Base-by-base conservation (phyloP, 2,113 vertebrate species). In the Oryzias curvinotus region DNA sequence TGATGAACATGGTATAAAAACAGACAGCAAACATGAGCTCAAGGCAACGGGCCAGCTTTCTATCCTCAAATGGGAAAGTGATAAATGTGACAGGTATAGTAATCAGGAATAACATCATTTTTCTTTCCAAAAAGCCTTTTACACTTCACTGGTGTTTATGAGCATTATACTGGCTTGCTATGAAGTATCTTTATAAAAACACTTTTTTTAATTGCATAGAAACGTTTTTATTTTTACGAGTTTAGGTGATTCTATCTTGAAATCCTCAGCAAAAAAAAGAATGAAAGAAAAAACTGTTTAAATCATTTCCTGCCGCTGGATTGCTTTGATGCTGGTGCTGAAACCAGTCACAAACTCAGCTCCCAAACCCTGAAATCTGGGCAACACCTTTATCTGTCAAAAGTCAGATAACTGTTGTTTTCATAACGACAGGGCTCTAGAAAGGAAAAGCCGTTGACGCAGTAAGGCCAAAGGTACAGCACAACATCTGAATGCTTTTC, bases 121-220 rank as follows among this genome's bases (percentile, higher is more conserved):
- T 65, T 85, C 71, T 77, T 86, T 62, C 71, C 18, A 19, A 71
- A 68, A 50, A 68, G 65, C 56, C 62, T 75, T 80, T 85, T 81
- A 80, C 53, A 63, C 66, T 80, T 82, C 68, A 65, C 54, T 73
- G 50, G 44, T 71, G 50, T 86, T 89, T 84, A 85, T 83, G 76
- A 68, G 66, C 54, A 78, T 81, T 75, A 73, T 85, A 50, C 58
- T 82, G 43, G 74, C 80, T 83, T 78, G 60, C 62, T 57, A 45
- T 63, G 30, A 85, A 70, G 75, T 43, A 75, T 70, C 65, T 68
- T 64, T 62, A 26, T 70, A 73, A 71, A 54, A 56, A 47, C 5
- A 43, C 57, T 23, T 83, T 1, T 23, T 44, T 14, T 36, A 77
- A 57, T 65, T 48, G 23, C 18, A 15, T 61, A 17, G 57, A 53